Evolutionary conservation across 2,888 invertebrate species (phyloP).

Genomic region (Malthinus flaveolus): DNA sequence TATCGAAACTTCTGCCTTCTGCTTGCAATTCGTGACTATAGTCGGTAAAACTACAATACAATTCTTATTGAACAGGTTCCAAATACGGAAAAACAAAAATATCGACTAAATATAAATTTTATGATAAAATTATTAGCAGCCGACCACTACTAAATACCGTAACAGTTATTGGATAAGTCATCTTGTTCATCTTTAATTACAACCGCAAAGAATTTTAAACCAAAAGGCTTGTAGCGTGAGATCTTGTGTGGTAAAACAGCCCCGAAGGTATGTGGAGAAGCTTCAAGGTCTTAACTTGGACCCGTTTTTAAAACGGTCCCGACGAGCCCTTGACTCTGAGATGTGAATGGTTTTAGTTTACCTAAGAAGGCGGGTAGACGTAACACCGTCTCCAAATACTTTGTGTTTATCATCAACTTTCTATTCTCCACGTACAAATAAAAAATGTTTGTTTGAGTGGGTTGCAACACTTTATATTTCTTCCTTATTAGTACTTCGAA

Average conservation of each 20-base stretch:
- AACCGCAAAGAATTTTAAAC: too few relatives aligned
- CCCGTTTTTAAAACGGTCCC: slow-evolving; percentile 18
- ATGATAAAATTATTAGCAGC: too few relatives aligned
- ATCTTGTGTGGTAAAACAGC: slow-evolving; percentile 9
- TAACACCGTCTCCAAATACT: slow-evolving; percentile 9
- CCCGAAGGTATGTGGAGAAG: slow-evolving; percentile 14
- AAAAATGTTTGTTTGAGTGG: slow-evolving; percentile 3
- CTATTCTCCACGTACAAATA: background rate
- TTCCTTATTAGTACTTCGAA: too few relatives aligned
- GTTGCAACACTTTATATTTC: background rate
- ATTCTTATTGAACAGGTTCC: too few relatives aligned
- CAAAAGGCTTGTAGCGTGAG: slow-evolving; percentile 9
- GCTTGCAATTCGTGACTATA: too few relatives aligned
- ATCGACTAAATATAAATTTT: too few relatives aligned
- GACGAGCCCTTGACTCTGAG: slow-evolving; percentile 14
- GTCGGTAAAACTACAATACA: too few relatives aligned
- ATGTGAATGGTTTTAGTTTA: slow-evolving; percentile 11
- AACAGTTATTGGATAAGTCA: too few relatives aligned
- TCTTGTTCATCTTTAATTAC: too few relatives aligned
- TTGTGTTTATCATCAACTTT: background rate
- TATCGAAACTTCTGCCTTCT: too few relatives aligned
- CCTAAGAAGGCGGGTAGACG: background rate
- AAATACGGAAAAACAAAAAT: too few relatives aligned
- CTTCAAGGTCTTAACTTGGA: slow-evolving; percentile 21
- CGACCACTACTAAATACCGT: too few relatives aligned